Conservation (phyloP, 2,888 invertebrate species). For the Pteria penguin region DNA sequence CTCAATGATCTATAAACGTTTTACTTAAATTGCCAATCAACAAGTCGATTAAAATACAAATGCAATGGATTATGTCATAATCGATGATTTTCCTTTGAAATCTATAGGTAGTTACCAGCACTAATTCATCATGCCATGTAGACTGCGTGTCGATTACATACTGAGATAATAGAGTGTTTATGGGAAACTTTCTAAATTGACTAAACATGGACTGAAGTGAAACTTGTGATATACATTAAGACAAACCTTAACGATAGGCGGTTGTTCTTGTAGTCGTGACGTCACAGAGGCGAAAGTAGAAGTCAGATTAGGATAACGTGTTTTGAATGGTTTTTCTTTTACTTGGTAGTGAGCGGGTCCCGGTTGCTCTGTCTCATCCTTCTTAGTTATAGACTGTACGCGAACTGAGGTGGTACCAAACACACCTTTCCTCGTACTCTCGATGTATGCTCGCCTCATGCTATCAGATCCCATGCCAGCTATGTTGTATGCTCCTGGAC, state of each 20-base stretch:
- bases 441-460: constrained; percentile 78
- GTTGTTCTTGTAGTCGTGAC: constrained; percentile 62
- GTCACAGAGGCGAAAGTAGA: constrained; percentile 79
- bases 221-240: too few species aligned
- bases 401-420: constrained; percentile 78
- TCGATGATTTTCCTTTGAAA: too few species aligned
- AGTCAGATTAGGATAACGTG: constrained; percentile 71
- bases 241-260: constrained; percentile 61
- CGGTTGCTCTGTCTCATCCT: constrained; percentile 73
- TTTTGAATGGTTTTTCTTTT: constrained; percentile 71
- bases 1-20: too few species aligned
- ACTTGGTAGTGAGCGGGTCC: constrained; percentile 78
- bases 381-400: constrained; percentile 66
- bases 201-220: too few species aligned
- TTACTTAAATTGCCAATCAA: too few species aligned
- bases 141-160: too few species aligned
- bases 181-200: too few species aligned
- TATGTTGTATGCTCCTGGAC: constrained; percentile 79
- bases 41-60: too few species aligned
- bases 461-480: constrained; percentile 78
- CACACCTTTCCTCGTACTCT: constrained; percentile 77
- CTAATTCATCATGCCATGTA: too few species aligned
- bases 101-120: too few species aligned
- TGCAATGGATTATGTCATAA: too few species aligned
- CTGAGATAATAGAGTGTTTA: too few species aligned